Evolutionary conservation across 2,888 invertebrate species (phyloP).

Genomic region (Acanthopleura granulata): DNA sequence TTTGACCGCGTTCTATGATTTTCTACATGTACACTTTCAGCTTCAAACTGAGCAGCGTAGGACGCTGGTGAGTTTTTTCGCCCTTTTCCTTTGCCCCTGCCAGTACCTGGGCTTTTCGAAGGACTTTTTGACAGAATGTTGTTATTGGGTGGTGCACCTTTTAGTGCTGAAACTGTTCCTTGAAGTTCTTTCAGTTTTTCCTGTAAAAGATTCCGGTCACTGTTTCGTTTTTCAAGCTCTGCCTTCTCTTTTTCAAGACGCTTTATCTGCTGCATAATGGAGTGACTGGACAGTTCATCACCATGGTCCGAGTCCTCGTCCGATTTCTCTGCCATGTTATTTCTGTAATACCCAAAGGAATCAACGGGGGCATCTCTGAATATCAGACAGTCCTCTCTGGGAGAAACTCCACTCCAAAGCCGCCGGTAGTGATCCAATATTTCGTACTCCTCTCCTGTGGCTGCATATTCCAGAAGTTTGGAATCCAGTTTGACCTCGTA

Average conservation of each 20-base stretch:
- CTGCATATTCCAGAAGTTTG: background rate
- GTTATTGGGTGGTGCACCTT: slow-evolving; percentile 17
- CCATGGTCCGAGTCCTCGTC: slow-evolving; percentile 28
- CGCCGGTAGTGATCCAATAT: background rate
- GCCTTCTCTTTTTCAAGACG: slow-evolving; percentile 37
- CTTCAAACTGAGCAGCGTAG: slow-evolving; percentile 23
- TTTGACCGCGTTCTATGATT: background rate
- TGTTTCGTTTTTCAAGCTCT: slow-evolving; percentile 32
- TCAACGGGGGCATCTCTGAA: background rate
- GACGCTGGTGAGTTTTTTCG: background rate
- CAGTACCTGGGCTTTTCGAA: slow-evolving; percentile 16
- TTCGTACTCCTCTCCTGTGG: slow-evolving; percentile 1
- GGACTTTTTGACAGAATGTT: background rate
- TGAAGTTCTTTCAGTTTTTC: slow-evolving; percentile 34
- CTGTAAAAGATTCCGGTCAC: slow-evolving; percentile 31
- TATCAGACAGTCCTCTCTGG: background rate
- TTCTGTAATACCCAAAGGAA: background rate
- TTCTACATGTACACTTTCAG: background rate
- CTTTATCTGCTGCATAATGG: slow-evolving; percentile 32
- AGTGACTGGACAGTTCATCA: background rate
- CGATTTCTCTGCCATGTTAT: slow-evolving; percentile 35
- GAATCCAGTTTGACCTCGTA: background rate
- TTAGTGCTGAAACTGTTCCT: slow-evolving; percentile 31
- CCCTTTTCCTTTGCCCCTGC: slow-evolving; percentile 1
- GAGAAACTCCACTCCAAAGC: background rate